These are phyloP conservation scores for Protobothrops flavoviridis DNA, from an alignment of 2,113 vertebrate genomes.

Conservation along the genomic window DNA sequence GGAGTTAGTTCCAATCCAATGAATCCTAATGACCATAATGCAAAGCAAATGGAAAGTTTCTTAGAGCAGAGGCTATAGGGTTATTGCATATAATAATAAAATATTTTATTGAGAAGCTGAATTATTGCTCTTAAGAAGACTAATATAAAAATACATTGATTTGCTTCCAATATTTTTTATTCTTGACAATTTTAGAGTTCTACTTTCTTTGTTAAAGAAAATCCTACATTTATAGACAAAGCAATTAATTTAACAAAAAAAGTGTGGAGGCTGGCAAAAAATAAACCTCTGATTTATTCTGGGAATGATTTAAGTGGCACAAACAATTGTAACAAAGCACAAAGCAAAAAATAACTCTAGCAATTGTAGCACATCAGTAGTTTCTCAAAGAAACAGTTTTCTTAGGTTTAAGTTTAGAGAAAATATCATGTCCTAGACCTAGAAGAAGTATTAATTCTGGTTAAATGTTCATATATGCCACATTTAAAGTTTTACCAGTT, in stretches of 20 bases:
- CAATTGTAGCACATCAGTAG: neutral
- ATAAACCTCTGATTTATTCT: neutral
- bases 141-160: neutral
- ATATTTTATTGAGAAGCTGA: slow-evolving; percentile 43
- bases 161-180: slow-evolving; percentile 14
- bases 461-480: neutral
- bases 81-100: slow-evolving; percentile 57
- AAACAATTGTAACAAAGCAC: neutral
- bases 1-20: slow-evolving; percentile 60
- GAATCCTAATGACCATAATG: slow-evolving; percentile 63
- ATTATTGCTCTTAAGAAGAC: slow-evolving; percentile 18
- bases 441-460: neutral
- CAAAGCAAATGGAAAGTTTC: slow-evolving; percentile 66
- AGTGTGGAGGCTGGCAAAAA: neutral
- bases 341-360: neutral
- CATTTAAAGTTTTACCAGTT: neutral
- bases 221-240: neutral
- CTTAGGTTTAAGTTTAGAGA: neutral
- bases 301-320: neutral
- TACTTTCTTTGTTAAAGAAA: neutral
- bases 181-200: neutral
- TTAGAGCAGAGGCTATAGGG: slow-evolving; percentile 51
- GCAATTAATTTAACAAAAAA: neutral
- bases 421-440: neutral
- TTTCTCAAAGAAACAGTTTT: neutral